Evolutionary conservation across 2,797 vertebrate genomes (phyloP).

Genomic region (Cygnus olor): DNA sequence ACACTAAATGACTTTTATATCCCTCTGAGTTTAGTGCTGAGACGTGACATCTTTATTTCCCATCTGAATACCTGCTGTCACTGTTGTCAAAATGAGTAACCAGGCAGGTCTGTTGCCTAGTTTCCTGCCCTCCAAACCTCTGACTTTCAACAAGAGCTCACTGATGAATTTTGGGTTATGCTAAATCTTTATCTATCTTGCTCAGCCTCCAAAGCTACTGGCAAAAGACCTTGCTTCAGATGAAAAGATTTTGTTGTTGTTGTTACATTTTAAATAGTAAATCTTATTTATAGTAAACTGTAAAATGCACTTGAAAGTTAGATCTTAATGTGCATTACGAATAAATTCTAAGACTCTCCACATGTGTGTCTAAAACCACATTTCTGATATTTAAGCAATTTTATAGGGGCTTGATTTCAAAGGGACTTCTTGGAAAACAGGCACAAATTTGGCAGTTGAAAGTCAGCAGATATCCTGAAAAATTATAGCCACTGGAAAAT

Average conservation of each 20-base stretch:
- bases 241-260: neutral
- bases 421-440: neutral
- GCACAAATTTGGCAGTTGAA: neutral
- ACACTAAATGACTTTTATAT: neutral
- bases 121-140: neutral
- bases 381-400: neutral
- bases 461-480: neutral
- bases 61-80: neutral
- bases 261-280: neutral
- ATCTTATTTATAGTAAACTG: neutral
- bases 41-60: neutral
- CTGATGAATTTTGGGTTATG: neutral
- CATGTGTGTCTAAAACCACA: neutral
- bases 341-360: neutral
- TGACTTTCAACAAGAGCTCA: neutral
- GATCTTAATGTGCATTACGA: neutral
- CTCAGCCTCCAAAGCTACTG: neutral
- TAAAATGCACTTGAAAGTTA: neutral
- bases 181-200: neutral
- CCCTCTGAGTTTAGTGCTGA: neutral
- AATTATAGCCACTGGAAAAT: neutral
- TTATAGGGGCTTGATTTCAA: neutral
- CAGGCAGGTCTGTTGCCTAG: rapidly evolving
- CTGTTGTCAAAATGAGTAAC: neutral
- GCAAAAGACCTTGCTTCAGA: neutral